phyloP scores from a whole-genome alignment of 2,797 vertebrate genomes.

The Siniperca scherzeri region DNA sequence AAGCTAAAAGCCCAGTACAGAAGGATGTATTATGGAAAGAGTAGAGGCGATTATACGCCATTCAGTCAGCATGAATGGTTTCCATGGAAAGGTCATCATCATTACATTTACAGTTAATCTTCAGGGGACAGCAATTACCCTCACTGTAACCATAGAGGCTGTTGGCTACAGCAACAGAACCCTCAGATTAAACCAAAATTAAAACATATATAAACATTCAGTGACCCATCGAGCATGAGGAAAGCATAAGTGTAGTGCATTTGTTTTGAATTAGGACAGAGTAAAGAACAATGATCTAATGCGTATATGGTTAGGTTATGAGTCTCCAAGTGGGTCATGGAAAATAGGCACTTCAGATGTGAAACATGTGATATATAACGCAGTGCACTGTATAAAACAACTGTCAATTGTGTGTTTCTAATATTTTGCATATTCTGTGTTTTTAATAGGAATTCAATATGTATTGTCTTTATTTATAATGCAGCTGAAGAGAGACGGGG shows the following conservation, averaged over 20 bases:
- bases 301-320: constrained; percentile 49
- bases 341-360: constrained; percentile 62
- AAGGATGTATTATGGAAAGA: constrained; percentile 49
- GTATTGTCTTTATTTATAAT: neutral
- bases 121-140: constrained; percentile 60
- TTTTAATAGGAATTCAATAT: constrained; percentile 3
- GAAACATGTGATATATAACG: constrained; percentile 32
- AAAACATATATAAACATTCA: constrained; percentile 66
- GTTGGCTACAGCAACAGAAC: constrained; percentile 34
- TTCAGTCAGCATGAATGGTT: constrained; percentile 62
- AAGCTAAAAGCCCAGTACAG: constrained; percentile 23
- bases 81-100: constrained; percentile 78
- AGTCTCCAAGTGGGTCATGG: constrained; percentile 58
- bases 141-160: constrained; percentile 54
- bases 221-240: constrained; percentile 47
- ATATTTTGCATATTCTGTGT: constrained; percentile 18
- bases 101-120: constrained; percentile 71
- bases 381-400: constrained; percentile 17
- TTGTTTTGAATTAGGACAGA: constrained; percentile 74
- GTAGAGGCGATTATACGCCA: constrained; percentile 39
- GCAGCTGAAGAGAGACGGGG: too few species aligned
- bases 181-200: constrained; percentile 61
- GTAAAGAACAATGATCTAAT: constrained; percentile 71
- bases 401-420: constrained; percentile 18
- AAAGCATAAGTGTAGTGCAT: constrained; percentile 47